These are phyloP conservation scores for Punctoribates punctum DNA, from an alignment of 2,888 invertebrate species.

Conservation along the genomic window DNA sequence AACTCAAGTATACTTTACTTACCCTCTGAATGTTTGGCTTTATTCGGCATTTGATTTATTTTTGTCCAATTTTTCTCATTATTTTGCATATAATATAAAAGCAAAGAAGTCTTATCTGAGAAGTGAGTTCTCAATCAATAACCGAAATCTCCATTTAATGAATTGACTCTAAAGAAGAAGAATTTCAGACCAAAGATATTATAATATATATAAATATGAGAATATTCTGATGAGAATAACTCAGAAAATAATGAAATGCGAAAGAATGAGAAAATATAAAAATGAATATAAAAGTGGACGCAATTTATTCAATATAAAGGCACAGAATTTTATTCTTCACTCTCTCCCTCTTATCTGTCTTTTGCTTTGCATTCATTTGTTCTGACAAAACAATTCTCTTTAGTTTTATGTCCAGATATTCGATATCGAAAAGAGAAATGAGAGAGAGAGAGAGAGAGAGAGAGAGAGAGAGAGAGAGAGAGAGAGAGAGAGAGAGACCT, in stretches of 20 bases:
- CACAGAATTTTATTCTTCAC: not conserved
- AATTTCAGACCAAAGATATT: not conserved
- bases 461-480: constrained; percentile 2
- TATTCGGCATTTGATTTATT: no score
- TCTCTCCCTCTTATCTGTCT: not conserved
- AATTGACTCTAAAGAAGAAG: not conserved
- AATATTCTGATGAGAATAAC: not conserved
- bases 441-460: not conserved
- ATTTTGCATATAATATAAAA: not conserved
- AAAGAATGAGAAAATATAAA: not conserved
- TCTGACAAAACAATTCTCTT: constrained; percentile 34
- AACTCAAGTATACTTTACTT: no score
- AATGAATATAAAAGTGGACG: not conserved
- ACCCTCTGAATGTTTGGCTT: no score
- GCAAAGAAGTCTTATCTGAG: not conserved
- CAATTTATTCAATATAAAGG: not conserved
- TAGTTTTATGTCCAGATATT: constrained; percentile 32
- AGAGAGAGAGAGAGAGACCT: constrained; percentile 5
- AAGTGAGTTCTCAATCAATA: not conserved
- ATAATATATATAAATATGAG: not conserved
- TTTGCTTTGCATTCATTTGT: not conserved
- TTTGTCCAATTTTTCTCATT: not conserved
- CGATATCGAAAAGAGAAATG: not conserved
- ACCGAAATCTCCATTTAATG: not conserved
- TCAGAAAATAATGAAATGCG: not conserved